phyloP scores from a whole-genome alignment of 2,797 vertebrate genomes.

The Ficedula albicollis region DNA sequence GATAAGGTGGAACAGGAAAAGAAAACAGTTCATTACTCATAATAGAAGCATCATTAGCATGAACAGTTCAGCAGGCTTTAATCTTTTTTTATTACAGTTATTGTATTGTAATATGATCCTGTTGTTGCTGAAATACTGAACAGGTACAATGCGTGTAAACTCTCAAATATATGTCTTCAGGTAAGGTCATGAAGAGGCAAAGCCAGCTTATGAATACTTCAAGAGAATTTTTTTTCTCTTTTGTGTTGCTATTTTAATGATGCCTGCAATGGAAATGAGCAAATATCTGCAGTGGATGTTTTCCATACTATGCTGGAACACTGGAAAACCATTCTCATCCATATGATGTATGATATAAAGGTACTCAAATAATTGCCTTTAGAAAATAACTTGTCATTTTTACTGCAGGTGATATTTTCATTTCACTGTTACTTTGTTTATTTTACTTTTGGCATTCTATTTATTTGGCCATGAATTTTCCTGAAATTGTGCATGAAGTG shows the following conservation, averaged over 20 bases:
- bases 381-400: slow-evolving; percentile 2
- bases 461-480: background rate
- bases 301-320: background rate
- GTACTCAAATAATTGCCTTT: background rate
- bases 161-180: background rate
- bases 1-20: background rate
- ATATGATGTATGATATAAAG: background rate
- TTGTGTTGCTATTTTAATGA: background rate
- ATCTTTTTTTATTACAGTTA: background rate
- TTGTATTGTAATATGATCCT: background rate
- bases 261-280: background rate
- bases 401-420: background rate
- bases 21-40: background rate
- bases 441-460: background rate
- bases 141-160: background rate
- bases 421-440: background rate
- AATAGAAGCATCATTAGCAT: background rate
- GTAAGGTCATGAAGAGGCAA: background rate
- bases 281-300: background rate
- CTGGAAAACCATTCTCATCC: background rate
- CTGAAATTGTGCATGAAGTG: background rate
- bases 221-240: background rate
- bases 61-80: background rate
- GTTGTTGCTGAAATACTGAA: background rate
- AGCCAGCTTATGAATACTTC: background rate